Percentiles rank a stretch among this genome's conserved stretches.
Conservation (phyloP, 1,140 invertebrate species). For the Brachionus manjavacas region DNA sequence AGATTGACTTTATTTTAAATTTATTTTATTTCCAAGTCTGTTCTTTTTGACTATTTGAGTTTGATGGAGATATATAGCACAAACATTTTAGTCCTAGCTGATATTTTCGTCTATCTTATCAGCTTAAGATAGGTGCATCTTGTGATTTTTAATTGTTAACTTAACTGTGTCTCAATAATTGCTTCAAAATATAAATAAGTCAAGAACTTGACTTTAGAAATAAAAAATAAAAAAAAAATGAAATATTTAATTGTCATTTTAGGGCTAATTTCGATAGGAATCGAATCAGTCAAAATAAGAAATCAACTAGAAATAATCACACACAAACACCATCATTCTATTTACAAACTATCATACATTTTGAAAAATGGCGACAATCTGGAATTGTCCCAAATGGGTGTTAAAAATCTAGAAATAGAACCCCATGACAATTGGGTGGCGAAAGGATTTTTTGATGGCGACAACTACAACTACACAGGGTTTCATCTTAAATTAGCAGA, state of each 20-base stretch:
- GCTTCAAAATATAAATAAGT: not conserved
- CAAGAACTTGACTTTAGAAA: not conserved
- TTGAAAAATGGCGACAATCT: constrained; percentile 8
- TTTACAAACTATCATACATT: not conserved
- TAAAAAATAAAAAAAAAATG: not conserved
- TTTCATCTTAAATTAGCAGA: not conserved
- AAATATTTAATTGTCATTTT: constrained; percentile 7
- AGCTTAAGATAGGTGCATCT: not conserved
- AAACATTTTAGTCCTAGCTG: not conserved
- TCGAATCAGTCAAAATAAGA: not conserved
- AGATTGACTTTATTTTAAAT: no score
- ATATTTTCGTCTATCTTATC: not conserved
- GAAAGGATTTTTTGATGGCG: constrained; percentile 20
- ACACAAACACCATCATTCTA: not conserved
- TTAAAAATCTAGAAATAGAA: constrained; percentile 40
- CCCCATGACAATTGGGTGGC: constrained; percentile 13
- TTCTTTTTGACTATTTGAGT: not conserved
- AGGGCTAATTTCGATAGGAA: not conserved
- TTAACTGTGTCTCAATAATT: not conserved
- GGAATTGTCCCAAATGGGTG: not conserved
- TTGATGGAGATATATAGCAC: not conserved
- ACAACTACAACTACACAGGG: constrained; percentile 29
- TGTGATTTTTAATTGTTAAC: not conserved
- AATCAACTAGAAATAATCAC: not conserved
- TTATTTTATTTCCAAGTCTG: not conserved